Percentiles rank a stretch among this genome's conserved stretches.
phyloP scores from a whole-genome alignment of 2,113 vertebrate genomes.

The Cheirogaleus medius region DNA sequence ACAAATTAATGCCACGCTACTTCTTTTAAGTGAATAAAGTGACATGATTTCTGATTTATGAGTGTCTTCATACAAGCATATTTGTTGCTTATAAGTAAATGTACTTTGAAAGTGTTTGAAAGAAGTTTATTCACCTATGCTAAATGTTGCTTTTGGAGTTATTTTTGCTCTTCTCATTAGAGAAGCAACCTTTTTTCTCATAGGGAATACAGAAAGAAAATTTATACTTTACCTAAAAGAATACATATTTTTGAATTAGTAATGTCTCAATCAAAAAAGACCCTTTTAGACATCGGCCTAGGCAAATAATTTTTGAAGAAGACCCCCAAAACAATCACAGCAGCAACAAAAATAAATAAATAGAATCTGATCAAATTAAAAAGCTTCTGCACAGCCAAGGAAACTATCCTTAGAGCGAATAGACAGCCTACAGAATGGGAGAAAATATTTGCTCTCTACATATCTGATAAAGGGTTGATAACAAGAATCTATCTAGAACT shows the following conservation, averaged over 20 bases:
- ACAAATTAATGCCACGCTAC: not conserved
- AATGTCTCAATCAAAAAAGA: not conserved
- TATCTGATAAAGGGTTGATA: too few species aligned
- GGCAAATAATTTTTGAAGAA: too few species aligned
- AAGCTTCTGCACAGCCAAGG: too few species aligned
- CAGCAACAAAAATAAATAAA: too few species aligned
- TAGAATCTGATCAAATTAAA: too few species aligned
- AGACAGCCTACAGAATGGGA: too few species aligned
- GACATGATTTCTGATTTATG: not conserved
- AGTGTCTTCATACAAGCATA: constrained; percentile 1
- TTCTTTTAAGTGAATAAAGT: not conserved
- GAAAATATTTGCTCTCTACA: too few species aligned
- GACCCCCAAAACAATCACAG: too few species aligned
- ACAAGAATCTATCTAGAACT: too few species aligned
- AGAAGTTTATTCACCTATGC: not conserved
- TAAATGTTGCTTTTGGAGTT: not conserved
- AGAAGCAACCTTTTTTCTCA: not conserved
- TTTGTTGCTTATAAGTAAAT: constrained; percentile 21
- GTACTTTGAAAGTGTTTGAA: not conserved
- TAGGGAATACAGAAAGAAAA: not conserved
- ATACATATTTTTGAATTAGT: not conserved
- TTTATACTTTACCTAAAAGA: not conserved
- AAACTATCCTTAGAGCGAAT: too few species aligned
- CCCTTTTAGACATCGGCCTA: too few species aligned
- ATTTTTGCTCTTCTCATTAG: constrained; percentile 46